Base-by-base conservation (phyloP, 2,888 invertebrate genomes). In the Drosophila neonasuta region DNA sequence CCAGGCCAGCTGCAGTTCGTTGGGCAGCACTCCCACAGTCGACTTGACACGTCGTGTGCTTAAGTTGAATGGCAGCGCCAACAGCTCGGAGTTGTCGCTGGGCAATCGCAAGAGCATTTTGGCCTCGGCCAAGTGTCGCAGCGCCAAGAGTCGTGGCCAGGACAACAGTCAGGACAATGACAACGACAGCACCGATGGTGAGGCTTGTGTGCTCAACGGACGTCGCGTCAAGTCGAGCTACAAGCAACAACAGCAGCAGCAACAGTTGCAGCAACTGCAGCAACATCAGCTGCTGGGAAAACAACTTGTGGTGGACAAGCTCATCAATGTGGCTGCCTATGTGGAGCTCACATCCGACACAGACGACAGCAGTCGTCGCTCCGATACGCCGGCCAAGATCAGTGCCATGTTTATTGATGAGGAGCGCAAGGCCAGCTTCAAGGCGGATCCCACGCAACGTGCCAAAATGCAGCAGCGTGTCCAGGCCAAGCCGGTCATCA, bases 81-180 rank as follows among this genome's bases (percentile, higher is more conserved):
- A 34, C 9, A 42, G 52, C 15, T 52, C 39, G 24, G 56, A 70
- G 5, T 45, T 62, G 41, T 45, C 59, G 7, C 61, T 79, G 7
- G 56, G 87, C 11, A 97, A 96, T 89, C 93, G 97, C 56, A 95
- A 96, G 90, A 97, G 96, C 89, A 96, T 97, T 75, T 92, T 97
- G 55, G 96, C 96, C 20, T 96, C 96, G 50, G 96, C 97, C 1
- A 95, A 96, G 90, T 96, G 95, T 88, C 93, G 96, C 84, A 96
- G 96, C 89, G 97, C 81, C 83, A 94, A 95, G 91, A 92, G 91
- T n/a, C 87, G 87, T 2, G 90, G 86, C 0, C 86, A 85, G 70
- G 81, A 81, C 51, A 82, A 71, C 55, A 67, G 87, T 45, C 90
- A 79, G 44, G 87, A 90, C 67, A 94, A 94, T 84, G 93, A 93